Base-by-base conservation (phyloP, 2,797 vertebrate species). In the Tarsius wallacei region DNA sequence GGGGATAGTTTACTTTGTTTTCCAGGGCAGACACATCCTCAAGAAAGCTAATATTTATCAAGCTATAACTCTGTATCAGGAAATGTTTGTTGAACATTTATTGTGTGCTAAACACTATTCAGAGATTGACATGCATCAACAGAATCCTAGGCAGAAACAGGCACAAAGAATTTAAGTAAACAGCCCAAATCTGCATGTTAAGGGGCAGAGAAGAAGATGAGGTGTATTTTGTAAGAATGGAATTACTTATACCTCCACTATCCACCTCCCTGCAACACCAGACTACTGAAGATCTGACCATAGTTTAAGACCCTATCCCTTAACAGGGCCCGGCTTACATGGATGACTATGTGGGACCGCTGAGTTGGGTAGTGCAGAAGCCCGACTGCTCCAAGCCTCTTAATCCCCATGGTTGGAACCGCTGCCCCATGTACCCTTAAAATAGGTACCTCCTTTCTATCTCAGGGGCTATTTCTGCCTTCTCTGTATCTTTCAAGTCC, bases 21-120 rank as follows among this genome's bases (percentile, higher is more conserved):
- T 81, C 51, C 26, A 70, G 53, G 64, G 49, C 51, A 87, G 80
- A 80, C 4, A 8, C 5, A 28, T 11, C 15, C 33, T 89, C 66
- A 24, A 31, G 77, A 80, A 16, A 81, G 70, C 47, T 70, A 68
- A 2, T 91, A 53, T 90, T 78, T 80, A 36, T 64, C 22, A 71
- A 57, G 61, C 6, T 17, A 13, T 36, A 63, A 68, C 51, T 53
- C 22, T 57, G 22, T 8, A 63, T 33, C 47, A 87, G 68, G n/a
- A 70, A 7, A 2, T 68, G 31, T 91, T 94, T 86, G 33, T 74
- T 93, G 70, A 89, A 68, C 33, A 87, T 19, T 70, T 78, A 74
- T 28, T 78, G 1, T 33, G 7, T 21, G 19, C 15, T 36, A 68
- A 74, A 51, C 15, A 68, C 33, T 51, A 7, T 51, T 63, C 19